Evolutionary conservation across 35 echinoderm and acorn worm species (phyloP).

Genomic region (Stichopus chloronotus): DNA sequence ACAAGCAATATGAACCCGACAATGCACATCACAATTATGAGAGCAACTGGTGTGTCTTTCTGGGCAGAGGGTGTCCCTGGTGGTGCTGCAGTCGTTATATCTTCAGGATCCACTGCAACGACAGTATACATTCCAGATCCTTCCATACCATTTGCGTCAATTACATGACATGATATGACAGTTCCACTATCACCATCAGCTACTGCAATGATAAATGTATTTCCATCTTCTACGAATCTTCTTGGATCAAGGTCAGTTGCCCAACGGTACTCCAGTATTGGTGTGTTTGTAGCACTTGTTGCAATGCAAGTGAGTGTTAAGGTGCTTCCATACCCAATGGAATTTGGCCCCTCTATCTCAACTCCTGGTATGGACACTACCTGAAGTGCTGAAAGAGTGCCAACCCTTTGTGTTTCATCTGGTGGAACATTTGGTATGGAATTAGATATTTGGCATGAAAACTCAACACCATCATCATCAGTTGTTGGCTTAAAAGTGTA

Average conservation of each 20-base stretch:
- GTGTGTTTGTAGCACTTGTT: not conserved
- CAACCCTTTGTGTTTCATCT: not conserved
- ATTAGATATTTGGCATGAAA: slow-evolving; percentile 9
- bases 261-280: not conserved
- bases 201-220: not conserved
- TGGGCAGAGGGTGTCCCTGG: not conserved
- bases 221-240: not conserved
- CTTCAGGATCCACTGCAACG: not conserved
- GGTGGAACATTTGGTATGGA: not conserved
- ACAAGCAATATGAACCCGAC: slow-evolving; percentile 15
- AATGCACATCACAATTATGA: slow-evolving; percentile 32
- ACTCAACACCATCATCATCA: not conserved
- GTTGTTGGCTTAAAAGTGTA: slow-evolving; percentile 21
- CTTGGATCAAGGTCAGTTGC: not conserved
- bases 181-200: not conserved
- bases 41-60: slow-evolving; percentile 5
- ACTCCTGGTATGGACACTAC: slow-evolving; percentile 10
- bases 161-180: slow-evolving; percentile 8
- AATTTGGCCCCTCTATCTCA: not conserved
- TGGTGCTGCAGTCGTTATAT: slow-evolving; percentile 6
- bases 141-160: slow-evolving; percentile 9
- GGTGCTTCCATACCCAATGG: not conserved
- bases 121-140: slow-evolving; percentile 2
- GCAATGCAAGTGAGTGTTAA: not conserved
- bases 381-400: not conserved